These are phyloP conservation scores for Microctonus brassicae DNA, from an alignment of 2,888 invertebrate genomes.

Conservation along the genomic window DNA sequence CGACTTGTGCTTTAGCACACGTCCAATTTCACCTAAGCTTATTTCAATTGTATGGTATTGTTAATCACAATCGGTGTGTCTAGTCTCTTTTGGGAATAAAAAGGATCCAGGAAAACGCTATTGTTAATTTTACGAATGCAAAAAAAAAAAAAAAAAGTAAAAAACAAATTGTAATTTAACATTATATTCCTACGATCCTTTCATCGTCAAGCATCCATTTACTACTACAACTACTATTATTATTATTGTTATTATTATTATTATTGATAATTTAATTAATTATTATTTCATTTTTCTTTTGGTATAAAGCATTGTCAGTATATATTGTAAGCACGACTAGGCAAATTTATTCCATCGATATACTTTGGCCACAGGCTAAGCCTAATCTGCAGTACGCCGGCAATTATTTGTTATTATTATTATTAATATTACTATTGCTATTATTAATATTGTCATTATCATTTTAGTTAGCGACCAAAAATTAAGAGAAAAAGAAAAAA, in stretches of 20 bases:
- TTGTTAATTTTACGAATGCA: neutral
- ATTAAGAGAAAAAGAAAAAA: neutral
- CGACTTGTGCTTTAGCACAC: no score
- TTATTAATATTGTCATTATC: constrained; percentile 9
- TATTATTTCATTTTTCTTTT: neutral
- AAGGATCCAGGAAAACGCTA: constrained; percentile 38
- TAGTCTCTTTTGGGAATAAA: constrained; percentile 57
- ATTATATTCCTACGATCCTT: constrained; percentile 32
- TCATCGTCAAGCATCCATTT: constrained; percentile 50
- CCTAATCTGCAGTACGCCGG: neutral
- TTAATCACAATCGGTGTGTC: constrained; percentile 59
- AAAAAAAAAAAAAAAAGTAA: constrained; percentile 14
- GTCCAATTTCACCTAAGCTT: constrained; percentile 27
- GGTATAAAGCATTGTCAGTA: constrained; percentile 13
- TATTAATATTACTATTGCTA: constrained; percentile 6
- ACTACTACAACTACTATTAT: neutral
- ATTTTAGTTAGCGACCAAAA: constrained; percentile 46
- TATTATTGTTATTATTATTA: neutral
- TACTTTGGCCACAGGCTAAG: neutral
- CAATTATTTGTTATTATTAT: neutral
- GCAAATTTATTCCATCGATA: neutral
- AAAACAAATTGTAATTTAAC: constrained; percentile 14
- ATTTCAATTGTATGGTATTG: constrained; percentile 36
- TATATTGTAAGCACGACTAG: neutral
- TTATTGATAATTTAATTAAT: neutral